These are phyloP conservation scores for Drosophila paramelanica DNA, from an alignment of 2,888 invertebrate species.

Conservation along the genomic window DNA sequence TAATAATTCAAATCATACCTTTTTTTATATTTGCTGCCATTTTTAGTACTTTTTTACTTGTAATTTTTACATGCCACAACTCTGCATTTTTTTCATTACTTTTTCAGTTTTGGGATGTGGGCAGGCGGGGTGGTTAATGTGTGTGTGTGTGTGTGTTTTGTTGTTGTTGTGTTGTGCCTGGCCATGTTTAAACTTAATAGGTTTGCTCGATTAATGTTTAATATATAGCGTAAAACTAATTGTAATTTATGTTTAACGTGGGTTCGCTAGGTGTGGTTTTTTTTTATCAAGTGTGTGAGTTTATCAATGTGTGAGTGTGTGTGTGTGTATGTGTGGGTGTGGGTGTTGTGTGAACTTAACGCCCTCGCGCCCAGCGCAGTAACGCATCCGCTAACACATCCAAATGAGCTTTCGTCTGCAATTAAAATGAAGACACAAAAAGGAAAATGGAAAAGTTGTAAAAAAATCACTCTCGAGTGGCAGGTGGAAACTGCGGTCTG, in stretches of 20 bases:
- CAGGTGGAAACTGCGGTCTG: no score
- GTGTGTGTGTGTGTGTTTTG: conserved; percentile 23
- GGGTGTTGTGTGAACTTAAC: conserved; percentile 86
- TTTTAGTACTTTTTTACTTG: conserved; percentile 44
- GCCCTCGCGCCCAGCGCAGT: conserved; percentile 96
- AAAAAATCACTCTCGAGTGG: background rate
- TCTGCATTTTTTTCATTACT: conserved; percentile 33
- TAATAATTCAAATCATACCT: conserved; percentile 75
- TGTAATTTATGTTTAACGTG: conserved; percentile 62
- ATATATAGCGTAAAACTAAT: conserved; percentile 62
- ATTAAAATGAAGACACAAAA: conserved; percentile 80
- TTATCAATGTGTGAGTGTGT: conserved; percentile 20
- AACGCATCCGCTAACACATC: conserved; percentile 97
- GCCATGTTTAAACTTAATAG: conserved; percentile 66
- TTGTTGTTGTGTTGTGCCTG: conserved; percentile 38
- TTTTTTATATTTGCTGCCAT: conserved; percentile 53
- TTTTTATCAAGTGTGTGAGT: conserved; percentile 39
- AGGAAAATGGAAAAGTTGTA: background rate
- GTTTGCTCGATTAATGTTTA: conserved; percentile 34
- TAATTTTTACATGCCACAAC: conserved; percentile 45
- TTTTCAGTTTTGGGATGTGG: conserved; percentile 44
- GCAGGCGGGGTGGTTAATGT: conserved; percentile 56
- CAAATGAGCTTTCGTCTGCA: conserved; percentile 97
- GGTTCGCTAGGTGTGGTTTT: conserved; percentile 49
- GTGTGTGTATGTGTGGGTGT: conserved; percentile 29